These are phyloP conservation scores for Crepidodera aurea DNA, from an alignment of 2,888 invertebrate species.

Conservation along the genomic window DNA sequence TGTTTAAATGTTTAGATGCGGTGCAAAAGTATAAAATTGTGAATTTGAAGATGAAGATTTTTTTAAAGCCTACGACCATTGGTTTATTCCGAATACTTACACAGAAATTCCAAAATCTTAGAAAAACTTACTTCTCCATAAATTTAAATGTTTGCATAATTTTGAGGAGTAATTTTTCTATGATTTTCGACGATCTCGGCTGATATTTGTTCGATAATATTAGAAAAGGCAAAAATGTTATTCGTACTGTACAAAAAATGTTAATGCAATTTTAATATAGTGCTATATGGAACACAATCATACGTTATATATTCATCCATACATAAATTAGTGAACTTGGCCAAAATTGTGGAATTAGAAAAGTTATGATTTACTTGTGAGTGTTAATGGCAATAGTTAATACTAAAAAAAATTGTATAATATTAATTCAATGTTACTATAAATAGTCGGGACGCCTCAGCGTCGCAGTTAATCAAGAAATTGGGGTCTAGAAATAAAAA, in stretches of 20 bases:
- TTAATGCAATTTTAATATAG: constrained; percentile 55
- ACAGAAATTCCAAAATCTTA: constrained; percentile 28
- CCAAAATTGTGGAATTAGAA: constrained; percentile 62
- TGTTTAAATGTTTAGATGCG: too few relatives aligned
- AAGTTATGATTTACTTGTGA: constrained; percentile 51
- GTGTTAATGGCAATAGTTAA: constrained; percentile 50
- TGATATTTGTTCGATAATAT: constrained; percentile 26
- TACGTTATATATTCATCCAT: constrained; percentile 50
- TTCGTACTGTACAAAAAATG: constrained; percentile 48
- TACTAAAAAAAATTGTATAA: constrained; percentile 30
- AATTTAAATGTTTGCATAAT: neutral
- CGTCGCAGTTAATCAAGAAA: neutral
- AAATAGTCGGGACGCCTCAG: constrained; percentile 1
- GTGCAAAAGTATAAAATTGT: too few relatives aligned
- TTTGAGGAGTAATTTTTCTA: constrained; percentile 11
- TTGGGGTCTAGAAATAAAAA: constrained; percentile 43
- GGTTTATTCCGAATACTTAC: constrained; percentile 13
- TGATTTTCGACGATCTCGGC: constrained; percentile 17
- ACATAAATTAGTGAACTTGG: constrained; percentile 60
- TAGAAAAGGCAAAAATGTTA: constrained; percentile 42
- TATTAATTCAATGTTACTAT: constrained; percentile 26
- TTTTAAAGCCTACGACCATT: constrained; percentile 8
- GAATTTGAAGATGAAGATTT: too few relatives aligned
- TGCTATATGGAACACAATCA: constrained; percentile 56
- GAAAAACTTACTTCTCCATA: constrained; percentile 11